Evolutionary conservation across 92 coral and sea anemone species (phyloP).

Genomic region (Bergia puertoricense): DNA sequence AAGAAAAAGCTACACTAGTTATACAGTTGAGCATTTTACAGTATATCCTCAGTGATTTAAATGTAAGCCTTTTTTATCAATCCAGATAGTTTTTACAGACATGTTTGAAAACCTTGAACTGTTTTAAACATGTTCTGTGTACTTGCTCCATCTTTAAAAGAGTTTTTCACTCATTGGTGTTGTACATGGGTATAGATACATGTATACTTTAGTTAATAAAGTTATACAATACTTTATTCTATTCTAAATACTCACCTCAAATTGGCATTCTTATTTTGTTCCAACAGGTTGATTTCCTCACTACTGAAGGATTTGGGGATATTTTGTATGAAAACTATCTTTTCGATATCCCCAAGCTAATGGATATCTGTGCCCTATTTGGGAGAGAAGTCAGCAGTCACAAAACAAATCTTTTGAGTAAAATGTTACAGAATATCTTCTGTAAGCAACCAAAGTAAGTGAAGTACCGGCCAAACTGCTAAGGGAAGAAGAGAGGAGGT

Average conservation of each 20-base stretch:
- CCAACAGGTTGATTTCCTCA: constrained; percentile 73
- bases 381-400: constrained; percentile 71
- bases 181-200: too few species aligned
- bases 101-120: too few species aligned
- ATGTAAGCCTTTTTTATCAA: too few species aligned
- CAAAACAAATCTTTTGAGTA: constrained; percentile 67
- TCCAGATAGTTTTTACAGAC: too few species aligned
- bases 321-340: constrained; percentile 87
- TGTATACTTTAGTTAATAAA: too few species aligned
- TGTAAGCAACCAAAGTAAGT: constrained; percentile 94
- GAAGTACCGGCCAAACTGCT: not conserved
- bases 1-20: too few species aligned
- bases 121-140: too few species aligned
- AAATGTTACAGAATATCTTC: constrained; percentile 93
- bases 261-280: not conserved
- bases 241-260: not conserved
- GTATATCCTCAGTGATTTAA: too few species aligned
- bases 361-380: constrained; percentile 94
- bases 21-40: too few species aligned
- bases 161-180: too few species aligned
- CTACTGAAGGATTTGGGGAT: constrained; percentile 87
- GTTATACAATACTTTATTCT: not conserved
- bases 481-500: not conserved
- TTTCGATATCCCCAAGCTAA: constrained; percentile 92
- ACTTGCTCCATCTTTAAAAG: too few species aligned